Evolutionary conservation across 2,888 invertebrate species (phyloP), one percentile per base, ranked within the genome.

Genomic region (Pyrrhosoma nymphula): DNA sequence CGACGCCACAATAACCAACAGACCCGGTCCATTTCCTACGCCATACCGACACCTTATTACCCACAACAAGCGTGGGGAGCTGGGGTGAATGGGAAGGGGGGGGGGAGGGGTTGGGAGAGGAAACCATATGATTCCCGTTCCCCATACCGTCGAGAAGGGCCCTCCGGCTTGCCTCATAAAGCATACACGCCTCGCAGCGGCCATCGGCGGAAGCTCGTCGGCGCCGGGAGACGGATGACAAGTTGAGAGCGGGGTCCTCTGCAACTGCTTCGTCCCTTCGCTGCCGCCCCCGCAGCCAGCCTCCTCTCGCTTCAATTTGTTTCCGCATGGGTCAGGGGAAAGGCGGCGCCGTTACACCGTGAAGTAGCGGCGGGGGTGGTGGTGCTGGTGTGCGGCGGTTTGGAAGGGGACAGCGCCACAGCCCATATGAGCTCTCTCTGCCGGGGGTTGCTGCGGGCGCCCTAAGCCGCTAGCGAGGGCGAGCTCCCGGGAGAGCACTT

Each of bases 61-160:
- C 82, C 35, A 16, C 82, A 35, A 82, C 35, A 82, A 82, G 82
- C 82, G 60, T 10, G 82, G 82, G 30, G 82, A 69, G 10, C 82
- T 35, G 12, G n/a, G n/a, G 47, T n/a, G n/a, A n/a, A n/a, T n/a
- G 47, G 47, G 47, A 4, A 4, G 8, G 8, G 8, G 23, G 0
- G n/a, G n/a, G n/a, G 69, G 69, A 69, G 23, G 4, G 60, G 20
- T 16, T n/a, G 35, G 16, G 75, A 12, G 30, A 26, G 35, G 82
- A 35, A 35, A 82, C 82, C 82, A 82, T 82, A 82, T 82, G 82
- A 82, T 82, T 82, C 82, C 82, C 82, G 69, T n/a, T 69, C 8
- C 69, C 26, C 23, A 23, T 23, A 18, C 60, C 60, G 20, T 6
- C 60, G 47, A 47, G n/a, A n/a, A n/a, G 47, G 47, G 8, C 47